phyloP scores from a whole-genome alignment of 2,797 vertebrate genomes.

The Falco biarmicus region DNA sequence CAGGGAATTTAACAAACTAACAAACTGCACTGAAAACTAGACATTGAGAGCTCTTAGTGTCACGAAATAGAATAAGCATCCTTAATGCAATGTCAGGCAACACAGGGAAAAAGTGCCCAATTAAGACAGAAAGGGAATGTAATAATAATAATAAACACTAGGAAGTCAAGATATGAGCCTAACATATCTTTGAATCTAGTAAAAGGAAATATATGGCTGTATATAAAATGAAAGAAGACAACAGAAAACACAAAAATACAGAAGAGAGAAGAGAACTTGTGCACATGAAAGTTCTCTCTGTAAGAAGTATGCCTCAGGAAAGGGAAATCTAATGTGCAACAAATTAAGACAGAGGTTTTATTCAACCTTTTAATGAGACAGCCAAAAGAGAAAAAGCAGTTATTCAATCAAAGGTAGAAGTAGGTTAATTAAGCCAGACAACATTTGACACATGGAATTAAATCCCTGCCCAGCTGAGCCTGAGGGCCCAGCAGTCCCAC shows the following conservation, averaged over 20 bases:
- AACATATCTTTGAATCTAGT: not conserved
- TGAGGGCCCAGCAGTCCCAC: not conserved
- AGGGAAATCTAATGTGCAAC: not conserved
- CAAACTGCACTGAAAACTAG: not conserved
- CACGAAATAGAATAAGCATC: not conserved
- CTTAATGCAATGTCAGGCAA: not conserved
- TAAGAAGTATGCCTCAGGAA: not conserved
- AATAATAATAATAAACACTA: not conserved
- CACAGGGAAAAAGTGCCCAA: not conserved
- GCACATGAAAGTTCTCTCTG: not conserved
- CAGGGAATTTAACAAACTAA: not conserved
- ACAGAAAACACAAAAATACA: not conserved
- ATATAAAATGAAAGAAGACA: not conserved
- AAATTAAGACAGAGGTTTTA: constrained; percentile 9
- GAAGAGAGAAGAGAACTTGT: not conserved
- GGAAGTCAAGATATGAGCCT: not conserved
- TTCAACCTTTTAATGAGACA: constrained; percentile 9
- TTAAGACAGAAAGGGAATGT: not conserved
- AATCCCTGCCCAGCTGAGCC: not conserved
- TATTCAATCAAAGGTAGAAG: constrained; percentile 3
- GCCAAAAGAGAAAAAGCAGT: not conserved
- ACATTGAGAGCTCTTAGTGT: not conserved
- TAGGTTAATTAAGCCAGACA: constrained; percentile 15
- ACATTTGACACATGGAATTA: not conserved
- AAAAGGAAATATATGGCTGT: not conserved